These are phyloP conservation scores for Caenorhabditis japonica DNA, from an alignment of 2,888 invertebrate genomes.

Conservation along the genomic window DNA sequence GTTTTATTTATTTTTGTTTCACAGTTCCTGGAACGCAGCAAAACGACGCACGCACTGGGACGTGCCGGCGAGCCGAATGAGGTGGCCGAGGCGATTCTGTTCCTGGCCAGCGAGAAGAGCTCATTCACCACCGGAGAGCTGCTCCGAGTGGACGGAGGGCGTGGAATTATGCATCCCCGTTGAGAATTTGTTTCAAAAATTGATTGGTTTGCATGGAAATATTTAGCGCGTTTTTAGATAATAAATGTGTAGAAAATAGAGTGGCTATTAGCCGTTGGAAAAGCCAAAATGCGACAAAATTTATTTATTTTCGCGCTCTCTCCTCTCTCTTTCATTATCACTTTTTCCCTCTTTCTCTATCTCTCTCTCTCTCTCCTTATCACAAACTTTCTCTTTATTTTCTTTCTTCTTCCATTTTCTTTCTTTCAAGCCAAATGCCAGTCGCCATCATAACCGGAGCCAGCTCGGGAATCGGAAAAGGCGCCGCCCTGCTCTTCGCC, in stretches of 20 bases:
- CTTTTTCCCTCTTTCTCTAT: no score
- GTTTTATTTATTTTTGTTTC: conserved; percentile 75
- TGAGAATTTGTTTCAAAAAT: conserved; percentile 51
- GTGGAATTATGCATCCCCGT: conserved; percentile 74
- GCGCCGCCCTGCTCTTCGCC: conserved; percentile 70
- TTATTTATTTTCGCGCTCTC: no score
- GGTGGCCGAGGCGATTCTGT: conserved; percentile 87
- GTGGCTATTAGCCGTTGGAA: no score
- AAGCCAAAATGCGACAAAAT: neutral
- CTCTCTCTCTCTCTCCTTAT: conserved; percentile 1
- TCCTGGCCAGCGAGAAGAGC: conserved; percentile 88
- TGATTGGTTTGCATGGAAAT: no score
- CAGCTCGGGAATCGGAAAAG: conserved; percentile 72
- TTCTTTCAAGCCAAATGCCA: conserved; percentile 39
- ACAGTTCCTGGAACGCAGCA: conserved; percentile 86
- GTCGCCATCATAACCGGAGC: conserved; percentile 64
- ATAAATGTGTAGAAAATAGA: no score
- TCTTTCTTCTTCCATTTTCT: conserved; percentile 4
- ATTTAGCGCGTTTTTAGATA: no score
- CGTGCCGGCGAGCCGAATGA: conserved; percentile 69
- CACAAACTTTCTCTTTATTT: conserved; percentile 6
- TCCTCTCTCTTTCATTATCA: no score
- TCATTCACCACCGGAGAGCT: conserved; percentile 92
- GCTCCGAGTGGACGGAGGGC: conserved; percentile 92
- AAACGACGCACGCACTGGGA: conserved; percentile 90